Base-by-base conservation (phyloP, 2,113 vertebrate species). In the Scophthalmus maximus region DNA sequence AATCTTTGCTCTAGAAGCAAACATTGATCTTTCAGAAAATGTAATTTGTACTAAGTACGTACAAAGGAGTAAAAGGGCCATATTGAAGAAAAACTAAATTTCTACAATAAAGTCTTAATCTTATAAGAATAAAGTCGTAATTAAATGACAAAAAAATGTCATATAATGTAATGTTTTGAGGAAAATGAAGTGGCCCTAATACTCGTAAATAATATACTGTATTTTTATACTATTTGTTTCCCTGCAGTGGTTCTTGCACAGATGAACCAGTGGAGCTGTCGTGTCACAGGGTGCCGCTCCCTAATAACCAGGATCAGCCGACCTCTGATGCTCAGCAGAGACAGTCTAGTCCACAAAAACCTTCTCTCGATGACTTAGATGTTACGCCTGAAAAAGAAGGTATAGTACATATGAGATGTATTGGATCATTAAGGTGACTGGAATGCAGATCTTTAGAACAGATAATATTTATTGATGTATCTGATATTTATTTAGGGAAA, bases 321-420 rank as follows among this genome's bases (percentile, higher is more conserved):
- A 77, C 8, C 4, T 79, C 74, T 47, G 70, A 89, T 36, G 26
- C 61, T 26, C 74, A 64, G 26, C 77, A 60, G 20, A 62, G 25
- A 42, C 27, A 18, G 5, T 60, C 58, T 20, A 60, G 25, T 18
- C 52, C 72, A 49, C 65, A 55, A 27, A 61, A 32, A 1, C 65
- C 14, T 1, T 30, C 18, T 44, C 72, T 64, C 0, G 51, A 79
- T 40, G 71, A 83, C 44, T 61, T 68, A 1, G 52, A 82, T 11
- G 17, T 79, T 29, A 42, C 65, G 5, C 60, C 75, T 42, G 89
- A 90, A 83, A 82, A 81, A 59, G 85, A 92, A 67, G 81, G 92
- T 92, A 68, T 25, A 32, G 12, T 2, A 3, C 5, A n/a, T n/a
- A n/a, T 9, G 25, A 6, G 1, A 22, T 6, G 18, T 38, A 10